Conservation (phyloP, 2,113 vertebrate genomes). For the Pseudolaguvia tuberculata region DNA sequence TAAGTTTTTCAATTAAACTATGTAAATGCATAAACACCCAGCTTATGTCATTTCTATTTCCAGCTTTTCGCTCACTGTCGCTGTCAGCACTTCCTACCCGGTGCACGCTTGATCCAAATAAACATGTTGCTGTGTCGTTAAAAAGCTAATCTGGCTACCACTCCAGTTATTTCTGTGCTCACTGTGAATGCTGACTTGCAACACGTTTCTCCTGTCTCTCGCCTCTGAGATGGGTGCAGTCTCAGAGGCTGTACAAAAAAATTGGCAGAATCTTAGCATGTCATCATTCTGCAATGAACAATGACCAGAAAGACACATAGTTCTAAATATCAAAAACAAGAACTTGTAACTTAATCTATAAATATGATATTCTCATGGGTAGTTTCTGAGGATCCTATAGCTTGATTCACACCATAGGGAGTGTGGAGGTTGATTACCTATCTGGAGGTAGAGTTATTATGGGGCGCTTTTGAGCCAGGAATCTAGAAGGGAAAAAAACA, state of each 20-base stretch:
- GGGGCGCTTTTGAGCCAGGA: constrained; percentile 18
- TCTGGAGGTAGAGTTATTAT: constrained; percentile 26
- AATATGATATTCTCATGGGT: neutral
- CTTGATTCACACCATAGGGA: neutral
- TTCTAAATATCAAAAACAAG: neutral
- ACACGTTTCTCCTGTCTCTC: constrained; percentile 20
- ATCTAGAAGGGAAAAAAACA: constrained; percentile 20
- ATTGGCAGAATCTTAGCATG: constrained; percentile 10
- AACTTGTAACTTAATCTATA: neutral
- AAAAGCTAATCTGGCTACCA: constrained; percentile 36
- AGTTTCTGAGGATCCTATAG: neutral
- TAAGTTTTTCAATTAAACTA: constrained; percentile 11
- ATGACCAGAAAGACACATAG: neutral
- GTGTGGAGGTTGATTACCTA: neutral
- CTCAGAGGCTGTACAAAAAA: constrained; percentile 12
- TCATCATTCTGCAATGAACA: neutral
- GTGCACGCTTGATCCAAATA: constrained; percentile 24
- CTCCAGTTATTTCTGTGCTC: constrained; percentile 34
- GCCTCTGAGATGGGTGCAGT: neutral
- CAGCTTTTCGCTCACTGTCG: neutral
- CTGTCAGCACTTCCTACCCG: constrained; percentile 35
- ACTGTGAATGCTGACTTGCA: constrained; percentile 7
- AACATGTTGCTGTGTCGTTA: constrained; percentile 30
- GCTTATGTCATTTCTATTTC: constrained; percentile 26
- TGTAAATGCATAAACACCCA: constrained; percentile 14